Base-by-base conservation (phyloP, 2,797 vertebrate species). In the Rhinoraja longicauda region DNA sequence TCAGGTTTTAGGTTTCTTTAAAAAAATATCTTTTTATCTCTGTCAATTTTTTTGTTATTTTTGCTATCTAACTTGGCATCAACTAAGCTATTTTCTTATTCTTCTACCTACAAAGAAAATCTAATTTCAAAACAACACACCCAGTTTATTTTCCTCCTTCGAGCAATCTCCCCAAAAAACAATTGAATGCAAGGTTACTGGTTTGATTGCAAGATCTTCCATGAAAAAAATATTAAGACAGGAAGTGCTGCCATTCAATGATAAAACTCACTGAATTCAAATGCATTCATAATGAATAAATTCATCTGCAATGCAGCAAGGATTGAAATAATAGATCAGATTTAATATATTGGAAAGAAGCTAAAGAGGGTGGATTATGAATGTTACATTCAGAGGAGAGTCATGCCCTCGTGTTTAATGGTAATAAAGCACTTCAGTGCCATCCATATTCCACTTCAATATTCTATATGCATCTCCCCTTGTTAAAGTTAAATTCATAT, bases 271-370 rank as follows among this genome's bases (percentile, higher is more conserved):
- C 2, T 39, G 45, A 75, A 76, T 36, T 93, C 77, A 57, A 76
- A 36, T 57, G 57, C 72, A 76, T 76, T 45, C 77, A 75, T 76
- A 93, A 76, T 79, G 72, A 93, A 76, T 93, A 76, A 53, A 93
- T 75, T 76, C n/a, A 75, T 79, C n/a, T 79, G 45, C 59, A 57
- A 17, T 53, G 45, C 59, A 57, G n/a, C n/a, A n/a, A 75, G 39
- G 84, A 64, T 67, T 36, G 84, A 88, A 67, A 36, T 36, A 64
- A 88, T 36, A 64, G 4, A 88, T 67, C n/a, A 88, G 6, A 36
- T 32, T 67, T 88, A 88, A 67, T 64, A 88, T 32, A 32, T 88
- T 67, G 17, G 84, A 88, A 64, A 64, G 84, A 88, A 21, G 59
- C 84, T 88, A 36, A 36, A 32, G 59, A 86, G 29, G 57, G 29